Percentiles rank a stretch among this genome's conserved stretches.
Conservation (phyloP, 2,113 vertebrate genomes). For the Oreocharis arfaki region DNA sequence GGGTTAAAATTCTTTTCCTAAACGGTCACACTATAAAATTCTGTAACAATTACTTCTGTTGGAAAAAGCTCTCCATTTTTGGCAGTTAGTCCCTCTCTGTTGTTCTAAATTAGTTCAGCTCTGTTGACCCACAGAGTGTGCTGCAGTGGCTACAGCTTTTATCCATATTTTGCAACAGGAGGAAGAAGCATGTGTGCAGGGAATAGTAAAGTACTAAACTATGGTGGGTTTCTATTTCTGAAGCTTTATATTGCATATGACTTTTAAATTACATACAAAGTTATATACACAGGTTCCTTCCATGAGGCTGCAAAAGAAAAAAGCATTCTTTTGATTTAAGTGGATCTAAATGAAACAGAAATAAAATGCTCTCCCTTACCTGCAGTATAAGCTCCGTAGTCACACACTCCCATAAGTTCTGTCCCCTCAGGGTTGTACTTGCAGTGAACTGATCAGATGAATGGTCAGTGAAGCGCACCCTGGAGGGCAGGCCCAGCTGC, state of each 20-base stretch:
- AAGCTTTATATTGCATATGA: neutral
- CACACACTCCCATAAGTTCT: conserved; percentile 78
- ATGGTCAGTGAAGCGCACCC: conserved; percentile 79
- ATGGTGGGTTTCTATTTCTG: neutral
- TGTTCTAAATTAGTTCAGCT: neutral
- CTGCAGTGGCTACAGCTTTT: neutral
- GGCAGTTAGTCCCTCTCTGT: neutral
- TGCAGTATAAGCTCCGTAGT: conserved; percentile 77
- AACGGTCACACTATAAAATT: neutral
- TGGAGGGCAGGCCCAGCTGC: conserved; percentile 77
- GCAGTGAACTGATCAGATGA: conserved; percentile 75
- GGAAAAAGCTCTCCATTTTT: neutral
- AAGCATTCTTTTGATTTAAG: neutral
- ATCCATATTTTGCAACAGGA: neutral
- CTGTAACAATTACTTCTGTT: neutral
- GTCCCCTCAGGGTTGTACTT: conserved; percentile 76
- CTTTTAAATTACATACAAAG: neutral
- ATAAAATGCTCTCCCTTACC: conserved; percentile 62
- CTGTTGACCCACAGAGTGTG: neutral
- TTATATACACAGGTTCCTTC: neutral
- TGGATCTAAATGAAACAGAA: neutral
- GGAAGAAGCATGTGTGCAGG: neutral
- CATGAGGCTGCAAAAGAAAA: neutral
- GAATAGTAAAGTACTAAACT: neutral
- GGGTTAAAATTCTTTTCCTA: neutral